A percentile compares a stretch with the other conserved stretches of the same genome.
These are phyloP conservation scores for Pectinophora gossypiella DNA, from an alignment of 1,140 invertebrate species.

Conservation along the genomic window DNA sequence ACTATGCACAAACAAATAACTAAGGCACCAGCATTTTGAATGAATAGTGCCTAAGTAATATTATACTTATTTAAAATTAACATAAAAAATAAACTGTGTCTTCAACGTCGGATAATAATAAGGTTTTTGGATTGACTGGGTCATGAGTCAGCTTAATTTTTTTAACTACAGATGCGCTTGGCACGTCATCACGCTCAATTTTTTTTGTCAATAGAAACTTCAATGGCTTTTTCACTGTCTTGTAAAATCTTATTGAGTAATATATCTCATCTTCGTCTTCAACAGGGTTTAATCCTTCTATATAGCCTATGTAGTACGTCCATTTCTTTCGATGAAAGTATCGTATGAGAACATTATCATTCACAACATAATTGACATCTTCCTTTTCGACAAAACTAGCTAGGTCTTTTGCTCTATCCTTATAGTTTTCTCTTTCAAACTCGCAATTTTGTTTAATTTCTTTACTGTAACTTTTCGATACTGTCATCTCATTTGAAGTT, in stretches of 20 bases:
- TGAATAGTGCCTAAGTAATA: too few species aligned
- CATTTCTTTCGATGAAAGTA: constrained; percentile 6
- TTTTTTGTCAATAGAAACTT: neutral
- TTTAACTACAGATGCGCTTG: neutral
- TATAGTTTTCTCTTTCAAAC: neutral
- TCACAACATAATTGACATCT: neutral
- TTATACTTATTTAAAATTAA: neutral
- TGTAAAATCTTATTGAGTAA: constrained; percentile 6
- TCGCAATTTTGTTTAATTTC: neutral
- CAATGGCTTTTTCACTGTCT: neutral
- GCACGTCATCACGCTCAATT: constrained; percentile 1
- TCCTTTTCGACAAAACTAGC: neutral
- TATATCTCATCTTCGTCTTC: neutral
- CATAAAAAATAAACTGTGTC: constrained; percentile 1
- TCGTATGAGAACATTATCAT: constrained; percentile 3
- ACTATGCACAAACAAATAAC: too few species aligned
- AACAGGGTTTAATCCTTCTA: neutral
- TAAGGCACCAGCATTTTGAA: too few species aligned
- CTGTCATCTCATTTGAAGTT: neutral
- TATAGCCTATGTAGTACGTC: constrained; percentile 4
- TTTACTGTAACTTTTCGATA: neutral
- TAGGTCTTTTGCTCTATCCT: neutral
- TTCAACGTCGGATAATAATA: neutral
- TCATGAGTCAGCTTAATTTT: neutral
- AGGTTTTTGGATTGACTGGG: neutral